These are phyloP conservation scores for Ischnus inquisitorius DNA, from an alignment of 2,888 invertebrate species.

Conservation along the genomic window DNA sequence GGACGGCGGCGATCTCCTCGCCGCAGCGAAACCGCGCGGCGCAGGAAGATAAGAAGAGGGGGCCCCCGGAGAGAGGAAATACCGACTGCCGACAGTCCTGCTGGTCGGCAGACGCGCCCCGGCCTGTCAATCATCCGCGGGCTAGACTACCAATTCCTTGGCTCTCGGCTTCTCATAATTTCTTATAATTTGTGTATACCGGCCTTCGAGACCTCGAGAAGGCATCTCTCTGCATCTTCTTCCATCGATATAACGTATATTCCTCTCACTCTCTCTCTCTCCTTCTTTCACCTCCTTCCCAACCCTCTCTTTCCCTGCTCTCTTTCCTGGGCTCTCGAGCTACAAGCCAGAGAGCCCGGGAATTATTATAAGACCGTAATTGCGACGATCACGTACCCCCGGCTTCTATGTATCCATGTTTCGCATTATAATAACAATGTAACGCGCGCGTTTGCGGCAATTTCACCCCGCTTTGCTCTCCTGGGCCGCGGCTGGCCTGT, in stretches of 20 bases:
- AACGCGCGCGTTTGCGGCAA: constrained; percentile 76
- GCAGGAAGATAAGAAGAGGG: constrained; percentile 55
- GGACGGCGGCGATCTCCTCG: constrained; percentile 26
- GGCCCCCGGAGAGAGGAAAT: constrained; percentile 61
- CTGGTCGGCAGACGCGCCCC: constrained; percentile 70
- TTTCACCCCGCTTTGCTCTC: constrained; percentile 57
- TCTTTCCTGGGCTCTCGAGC: constrained; percentile 72
- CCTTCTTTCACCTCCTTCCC: constrained; percentile 51
- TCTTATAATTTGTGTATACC: constrained; percentile 84
- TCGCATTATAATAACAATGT: constrained; percentile 85
- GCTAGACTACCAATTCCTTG: constrained; percentile 85
- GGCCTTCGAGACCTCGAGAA: constrained; percentile 66
- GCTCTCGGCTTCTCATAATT: constrained; percentile 81
- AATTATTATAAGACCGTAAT: constrained; percentile 84
- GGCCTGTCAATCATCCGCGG: constrained; percentile 84
- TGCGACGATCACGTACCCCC: constrained; percentile 84
- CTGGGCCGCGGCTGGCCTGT: constrained; percentile 27
- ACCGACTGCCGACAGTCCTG: constrained; percentile 60
- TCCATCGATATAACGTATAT: constrained; percentile 34
- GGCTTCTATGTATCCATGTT: constrained; percentile 83
- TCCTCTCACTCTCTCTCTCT: constrained; percentile 59
- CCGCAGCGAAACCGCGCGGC: constrained; percentile 46
- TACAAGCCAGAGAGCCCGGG: constrained; percentile 54
- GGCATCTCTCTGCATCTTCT: constrained; percentile 57
- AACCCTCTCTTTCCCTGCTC: constrained; percentile 27